phyloP scores from a whole-genome alignment of 2,888 invertebrate species.

The Lagria hirta region DNA sequence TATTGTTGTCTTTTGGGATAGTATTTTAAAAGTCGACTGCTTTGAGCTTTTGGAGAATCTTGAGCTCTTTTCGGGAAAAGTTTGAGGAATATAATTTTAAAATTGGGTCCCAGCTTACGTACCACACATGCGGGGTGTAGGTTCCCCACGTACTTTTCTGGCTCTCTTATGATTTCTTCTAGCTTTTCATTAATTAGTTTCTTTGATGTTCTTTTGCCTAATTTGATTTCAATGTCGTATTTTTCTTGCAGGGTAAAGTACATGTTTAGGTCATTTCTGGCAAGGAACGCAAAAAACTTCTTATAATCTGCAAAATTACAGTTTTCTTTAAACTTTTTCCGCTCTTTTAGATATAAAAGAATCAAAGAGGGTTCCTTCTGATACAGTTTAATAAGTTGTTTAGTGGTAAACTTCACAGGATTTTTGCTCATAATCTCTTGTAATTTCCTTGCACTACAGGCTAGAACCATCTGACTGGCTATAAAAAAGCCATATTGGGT shows the following conservation, averaged over 20 bases:
- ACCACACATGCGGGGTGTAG: background rate
- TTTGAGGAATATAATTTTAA: conserved; percentile 1
- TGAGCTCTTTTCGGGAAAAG: conserved; percentile 2
- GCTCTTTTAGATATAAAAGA: conserved; percentile 5
- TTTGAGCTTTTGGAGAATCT: background rate
- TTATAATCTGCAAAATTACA: background rate
- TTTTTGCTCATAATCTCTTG: background rate
- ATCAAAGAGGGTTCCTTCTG: conserved; percentile 5
- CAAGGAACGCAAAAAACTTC: conserved; percentile 1
- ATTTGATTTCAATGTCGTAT: background rate
- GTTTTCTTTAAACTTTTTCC: conserved; percentile 1
- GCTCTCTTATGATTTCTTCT: background rate
- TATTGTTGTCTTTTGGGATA: conserved; percentile 1
- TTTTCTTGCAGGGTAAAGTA: conserved; percentile 1
- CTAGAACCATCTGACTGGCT: background rate
- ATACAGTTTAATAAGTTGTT: conserved; percentile 3
- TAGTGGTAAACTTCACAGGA: background rate
- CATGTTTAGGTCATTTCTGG: conserved; percentile 2
- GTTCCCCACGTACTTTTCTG: conserved; percentile 3
- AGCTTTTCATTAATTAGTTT: background rate
- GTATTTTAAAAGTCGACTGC: conserved; percentile 1
- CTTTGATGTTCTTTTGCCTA: conserved; percentile 7
- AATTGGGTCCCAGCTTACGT: conserved; percentile 4
- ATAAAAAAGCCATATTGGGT: conserved; percentile 2
- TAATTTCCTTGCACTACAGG: conserved; percentile 3